Evolutionary conservation across 2,113 vertebrate species (phyloP).

Genomic region (Salminus brasiliensis): DNA sequence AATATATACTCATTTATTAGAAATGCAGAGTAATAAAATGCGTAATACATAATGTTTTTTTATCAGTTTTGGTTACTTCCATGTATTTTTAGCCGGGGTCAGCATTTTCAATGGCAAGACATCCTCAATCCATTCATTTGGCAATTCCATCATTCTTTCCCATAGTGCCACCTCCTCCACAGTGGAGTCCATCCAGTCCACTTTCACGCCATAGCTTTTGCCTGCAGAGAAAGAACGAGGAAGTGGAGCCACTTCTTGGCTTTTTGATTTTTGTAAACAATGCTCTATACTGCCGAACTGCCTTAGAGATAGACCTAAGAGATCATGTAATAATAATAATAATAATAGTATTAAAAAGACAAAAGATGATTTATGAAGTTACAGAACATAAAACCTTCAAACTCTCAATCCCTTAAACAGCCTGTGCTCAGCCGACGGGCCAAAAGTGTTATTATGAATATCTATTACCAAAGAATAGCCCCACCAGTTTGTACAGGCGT

Average conservation of each 20-base stretch:
- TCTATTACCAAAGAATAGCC: too few relatives aligned
- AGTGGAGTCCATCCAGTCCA: conserved; percentile 97
- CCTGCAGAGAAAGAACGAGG: conserved; percentile 70
- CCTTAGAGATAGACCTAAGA: too few relatives aligned
- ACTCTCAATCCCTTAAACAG: too few relatives aligned
- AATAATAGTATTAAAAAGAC: neutral
- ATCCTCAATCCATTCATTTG: conserved; percentile 88
- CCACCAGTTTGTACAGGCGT: too few relatives aligned
- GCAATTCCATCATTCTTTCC: conserved; percentile 87
- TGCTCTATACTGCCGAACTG: too few relatives aligned
- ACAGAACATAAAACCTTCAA: too few relatives aligned
- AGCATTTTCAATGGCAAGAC: conserved; percentile 85
- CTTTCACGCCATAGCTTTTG: conserved; percentile 85
- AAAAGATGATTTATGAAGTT: too few relatives aligned
- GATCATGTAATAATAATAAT: too few relatives aligned
- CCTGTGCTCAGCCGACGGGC: too few relatives aligned
- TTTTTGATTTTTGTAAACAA: too few relatives aligned
- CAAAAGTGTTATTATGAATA: too few relatives aligned
- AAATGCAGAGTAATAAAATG: neutral
- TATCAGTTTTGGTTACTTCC: conserved; percentile 68
- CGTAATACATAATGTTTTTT: neutral
- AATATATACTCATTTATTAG: neutral
- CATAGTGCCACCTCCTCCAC: conserved; percentile 84
- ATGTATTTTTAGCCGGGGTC: conserved; percentile 78
- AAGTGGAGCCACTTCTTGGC: neutral